Conservation (phyloP, 2,113 vertebrate genomes). For the Elachura formosa region DNA sequence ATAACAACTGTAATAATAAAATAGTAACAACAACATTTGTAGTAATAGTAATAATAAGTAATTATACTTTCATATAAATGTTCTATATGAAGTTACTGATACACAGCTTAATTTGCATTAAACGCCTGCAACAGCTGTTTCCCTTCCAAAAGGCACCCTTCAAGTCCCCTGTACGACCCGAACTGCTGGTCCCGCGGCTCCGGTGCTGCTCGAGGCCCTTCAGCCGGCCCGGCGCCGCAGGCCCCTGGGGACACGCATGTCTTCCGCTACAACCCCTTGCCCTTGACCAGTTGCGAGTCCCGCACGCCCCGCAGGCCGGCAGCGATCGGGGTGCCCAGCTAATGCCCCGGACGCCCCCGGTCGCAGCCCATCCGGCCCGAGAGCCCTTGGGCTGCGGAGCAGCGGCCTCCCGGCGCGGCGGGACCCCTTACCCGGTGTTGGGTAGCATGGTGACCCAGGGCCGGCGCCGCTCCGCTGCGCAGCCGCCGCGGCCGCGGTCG, state of each 20-base stretch:
- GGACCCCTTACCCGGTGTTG: neutral
- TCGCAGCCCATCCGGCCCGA: neutral
- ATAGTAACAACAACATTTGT: neutral
- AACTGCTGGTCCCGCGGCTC: neutral
- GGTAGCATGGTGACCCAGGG: neutral
- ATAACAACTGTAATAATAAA: too few species aligned
- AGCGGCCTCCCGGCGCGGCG: too few species aligned
- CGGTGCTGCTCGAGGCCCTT: neutral
- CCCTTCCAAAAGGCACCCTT: neutral
- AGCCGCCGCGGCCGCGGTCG: neutral
- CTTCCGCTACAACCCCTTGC: neutral
- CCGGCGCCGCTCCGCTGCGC: neutral
- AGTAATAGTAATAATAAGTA: neutral
- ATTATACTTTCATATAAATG: neutral
- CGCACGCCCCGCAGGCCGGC: too few species aligned
- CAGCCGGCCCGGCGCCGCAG: neutral
- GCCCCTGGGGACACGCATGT: neutral
- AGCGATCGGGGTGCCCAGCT: neutral
- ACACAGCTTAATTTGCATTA: neutral
- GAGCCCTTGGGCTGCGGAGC: neutral
- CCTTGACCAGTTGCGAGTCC: neutral
- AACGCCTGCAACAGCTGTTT: neutral
- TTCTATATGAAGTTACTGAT: accelerated
- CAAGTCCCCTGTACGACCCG: neutral
- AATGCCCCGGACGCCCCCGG: neutral